Base-by-base conservation (phyloP, 2,888 invertebrate genomes). In the Erpobdella octoculata region DNA sequence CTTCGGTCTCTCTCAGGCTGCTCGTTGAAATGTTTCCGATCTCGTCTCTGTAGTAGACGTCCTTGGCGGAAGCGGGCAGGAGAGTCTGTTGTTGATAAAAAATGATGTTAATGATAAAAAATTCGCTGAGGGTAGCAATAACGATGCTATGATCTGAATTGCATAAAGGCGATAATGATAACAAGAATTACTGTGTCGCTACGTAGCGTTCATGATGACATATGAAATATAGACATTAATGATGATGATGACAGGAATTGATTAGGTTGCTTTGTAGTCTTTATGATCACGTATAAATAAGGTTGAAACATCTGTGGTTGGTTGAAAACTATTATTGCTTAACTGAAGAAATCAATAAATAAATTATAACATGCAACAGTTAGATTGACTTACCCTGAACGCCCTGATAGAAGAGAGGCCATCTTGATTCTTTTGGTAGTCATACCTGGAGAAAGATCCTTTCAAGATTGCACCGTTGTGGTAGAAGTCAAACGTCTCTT, bases 1-100 rank as follows among this genome's bases (percentile, higher is more conserved):
- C 94, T 77, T 91, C 91, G 77, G 90, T 87, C 33, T 90, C 85
- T 76, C 90, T 88, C 86, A 97, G 90, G 82, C 92, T 90, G 0
- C 95, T 95, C 12, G 98, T 99, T 0, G 96, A 97, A 79, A 99
- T 98, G 83, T 99, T 99, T 48, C 86, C 98, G 82, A 99, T 99
- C 76, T 93, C 94, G 83, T 98, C 98, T 71, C 91, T 88, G 83
- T 99, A 99, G 84, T 98, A 99, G 15, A 96, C 93, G 83, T 94
- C 95, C 53, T 89, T 88, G 0, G 98, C 96, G 41, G 94, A 89
- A 0, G 94, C 91, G 18, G 88, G 88, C 58, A 88, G 82, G 58
- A 86, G 79, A 18, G 88, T 88, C 85, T 85, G 74, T 76, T 21
- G 35, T 18, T 12, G 35, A 15, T 28, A 64, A 31, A 12, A 64